Evolutionary conservation across 2,888 invertebrate genomes (phyloP).

Genomic region (Icerya purchasi): DNA sequence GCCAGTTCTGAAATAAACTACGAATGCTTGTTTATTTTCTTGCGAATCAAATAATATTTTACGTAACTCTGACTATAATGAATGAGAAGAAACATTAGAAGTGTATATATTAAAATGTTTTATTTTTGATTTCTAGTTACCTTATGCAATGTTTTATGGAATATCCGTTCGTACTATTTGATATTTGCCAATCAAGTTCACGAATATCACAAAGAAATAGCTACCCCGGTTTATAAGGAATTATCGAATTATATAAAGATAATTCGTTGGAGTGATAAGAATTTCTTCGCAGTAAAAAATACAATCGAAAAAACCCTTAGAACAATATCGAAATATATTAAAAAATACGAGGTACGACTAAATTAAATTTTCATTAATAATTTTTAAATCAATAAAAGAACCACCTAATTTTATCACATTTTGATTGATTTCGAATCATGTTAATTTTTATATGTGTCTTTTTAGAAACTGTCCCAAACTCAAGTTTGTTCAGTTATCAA

Average conservation of each 20-base stretch:
- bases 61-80: too few species aligned
- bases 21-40: too few species aligned
- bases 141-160: slow-evolving; percentile 50
- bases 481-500: background rate
- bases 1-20: too few species aligned
- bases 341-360: slow-evolving; percentile 55
- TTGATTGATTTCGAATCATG: background rate
- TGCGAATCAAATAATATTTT: too few species aligned
- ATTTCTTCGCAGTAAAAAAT: slow-evolving; percentile 79
- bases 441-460: too few species aligned
- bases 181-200: slow-evolving; percentile 50
- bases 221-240: slow-evolving; percentile 72
- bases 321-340: slow-evolving; percentile 63
- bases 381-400: background rate
- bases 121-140: slow-evolving; percentile 27
- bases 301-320: slow-evolving; percentile 73
- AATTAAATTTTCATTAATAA: too few species aligned
- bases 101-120: background rate
- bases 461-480: background rate
- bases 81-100: too few species aligned
- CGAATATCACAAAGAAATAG: slow-evolving; percentile 39
- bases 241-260: slow-evolving; percentile 86
- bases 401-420: background rate
- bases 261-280: slow-evolving; percentile 81
- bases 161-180: slow-evolving; percentile 58